These are phyloP conservation scores for Pogonomyrmex barbatus DNA, from an alignment of 1,140 invertebrate species.

Conservation along the genomic window DNA sequence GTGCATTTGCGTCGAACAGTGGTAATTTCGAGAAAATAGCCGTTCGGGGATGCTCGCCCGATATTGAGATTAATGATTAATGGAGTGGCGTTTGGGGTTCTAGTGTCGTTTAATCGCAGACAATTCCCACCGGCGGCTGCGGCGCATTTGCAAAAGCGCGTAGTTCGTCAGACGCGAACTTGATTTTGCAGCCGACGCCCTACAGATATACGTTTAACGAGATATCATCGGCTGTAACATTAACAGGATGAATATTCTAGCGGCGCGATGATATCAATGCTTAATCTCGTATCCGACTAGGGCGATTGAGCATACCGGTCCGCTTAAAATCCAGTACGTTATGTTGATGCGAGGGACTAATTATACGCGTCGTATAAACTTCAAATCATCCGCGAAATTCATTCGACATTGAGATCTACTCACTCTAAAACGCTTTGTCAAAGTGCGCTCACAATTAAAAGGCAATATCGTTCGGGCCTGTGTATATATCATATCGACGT, in stretches of 20 bases:
- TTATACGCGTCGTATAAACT: conserved; percentile 29
- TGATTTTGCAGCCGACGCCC: conserved; percentile 42
- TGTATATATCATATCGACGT: background rate
- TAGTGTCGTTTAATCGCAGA: conserved; percentile 50
- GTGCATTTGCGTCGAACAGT: background rate
- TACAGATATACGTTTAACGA: conserved; percentile 35
- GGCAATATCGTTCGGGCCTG: background rate
- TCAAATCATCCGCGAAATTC: conserved; percentile 18
- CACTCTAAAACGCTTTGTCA: conserved; percentile 33
- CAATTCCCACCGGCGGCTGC: conserved; percentile 33
- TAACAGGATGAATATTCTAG: conserved; percentile 42
- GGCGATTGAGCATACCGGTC: background rate
- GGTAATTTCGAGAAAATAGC: conserved; percentile 64
- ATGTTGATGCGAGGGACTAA: conserved; percentile 29
- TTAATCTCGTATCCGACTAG: conserved; percentile 43
- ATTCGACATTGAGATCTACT: conserved; percentile 5
- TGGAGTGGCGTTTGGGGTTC: conserved; percentile 42
- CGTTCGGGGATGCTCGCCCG: conserved; percentile 21
- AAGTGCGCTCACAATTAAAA: conserved; percentile 19
- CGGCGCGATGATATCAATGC: conserved; percentile 43
- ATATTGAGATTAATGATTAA: conserved; percentile 63
- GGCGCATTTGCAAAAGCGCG: conserved; percentile 41
- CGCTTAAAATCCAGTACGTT: conserved; percentile 51
- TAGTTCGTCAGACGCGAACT: conserved; percentile 11
- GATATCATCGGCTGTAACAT: conserved; percentile 49